Evolutionary conservation across 2,888 invertebrate species (phyloP).

Genomic region (Conchocele bisecta): DNA sequence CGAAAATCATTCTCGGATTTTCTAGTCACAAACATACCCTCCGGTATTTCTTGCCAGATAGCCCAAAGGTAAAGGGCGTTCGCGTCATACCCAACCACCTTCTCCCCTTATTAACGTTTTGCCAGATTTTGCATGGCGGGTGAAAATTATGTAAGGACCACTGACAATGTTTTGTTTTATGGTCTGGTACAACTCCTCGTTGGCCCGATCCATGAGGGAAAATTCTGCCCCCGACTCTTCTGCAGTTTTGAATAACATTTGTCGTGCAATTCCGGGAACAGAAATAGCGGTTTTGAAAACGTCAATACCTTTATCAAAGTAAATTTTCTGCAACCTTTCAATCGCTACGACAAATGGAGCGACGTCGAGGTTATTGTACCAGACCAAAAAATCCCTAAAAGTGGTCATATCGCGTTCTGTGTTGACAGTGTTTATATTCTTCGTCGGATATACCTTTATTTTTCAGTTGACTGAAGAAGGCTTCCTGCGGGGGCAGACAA

Average conservation of each 20-base stretch:
- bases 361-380: slow-evolving; percentile 42
- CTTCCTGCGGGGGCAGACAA: too few relatives aligned
- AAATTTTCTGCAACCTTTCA: slow-evolving; percentile 22
- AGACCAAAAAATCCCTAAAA: slow-evolving; percentile 30
- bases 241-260: slow-evolving; percentile 10
- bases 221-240: slow-evolving; percentile 14
- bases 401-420: slow-evolving; percentile 32
- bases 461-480: too few relatives aligned
- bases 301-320: slow-evolving; percentile 28
- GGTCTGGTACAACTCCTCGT: slow-evolving; percentile 16
- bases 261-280: slow-evolving; percentile 35
- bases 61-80: slow-evolving; percentile 27
- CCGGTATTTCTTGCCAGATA: slow-evolving; percentile 28
- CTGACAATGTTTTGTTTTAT: slow-evolving; percentile 32
- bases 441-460: too few relatives aligned
- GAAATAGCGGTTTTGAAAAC: slow-evolving; percentile 30
- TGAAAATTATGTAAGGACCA: slow-evolving; percentile 31
- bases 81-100: slow-evolving; percentile 25
- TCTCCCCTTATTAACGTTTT: slow-evolving; percentile 11
- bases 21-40: slow-evolving; percentile 18
- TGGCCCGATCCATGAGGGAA: slow-evolving; percentile 12
- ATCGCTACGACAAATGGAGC: slow-evolving; percentile 26
- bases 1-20: slow-evolving; percentile 19
- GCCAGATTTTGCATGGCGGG: slow-evolving; percentile 3
- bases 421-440: too few relatives aligned